Base-by-base conservation (phyloP, 2,113 vertebrate species). In the Acrocephalus kingi region DNA sequence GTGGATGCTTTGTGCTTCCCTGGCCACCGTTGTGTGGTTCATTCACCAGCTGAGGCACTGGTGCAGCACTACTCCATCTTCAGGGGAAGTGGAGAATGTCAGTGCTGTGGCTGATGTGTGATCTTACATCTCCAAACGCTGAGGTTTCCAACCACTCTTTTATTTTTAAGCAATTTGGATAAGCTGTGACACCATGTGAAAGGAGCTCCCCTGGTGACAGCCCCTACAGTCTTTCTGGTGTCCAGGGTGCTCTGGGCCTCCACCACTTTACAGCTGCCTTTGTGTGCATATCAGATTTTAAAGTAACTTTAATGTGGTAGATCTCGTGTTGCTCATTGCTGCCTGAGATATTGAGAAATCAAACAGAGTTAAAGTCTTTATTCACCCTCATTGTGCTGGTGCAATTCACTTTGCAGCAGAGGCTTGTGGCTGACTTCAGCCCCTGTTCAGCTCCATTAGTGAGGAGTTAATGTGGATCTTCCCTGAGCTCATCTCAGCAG, bases 21-120 rank as follows among this genome's bases (percentile, higher is more conserved):
- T 22, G 89, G 75, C 59, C 27, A 5, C 2, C 2, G 4, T 10
- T 52, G 22, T 67, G 64, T n/a, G 25, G 5, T 20, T 72, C 45
- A 4, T 41, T 79, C 78, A 37, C 19, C 63, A 30, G 52, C 62
- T 8, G n/a, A 87, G 77, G 69, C 77, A 25, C 63, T 76, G 79
- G 21, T 76, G 94, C 93, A 76, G 54, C 87, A 69, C 85, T 84
- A 55, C 88, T 88, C 94, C 95, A 96, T 90, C 91, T 95, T 94
- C 89, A 96, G 96, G 95, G 76, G 23, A 54, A 56, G 64, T 23
- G 85, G 93, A 94, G 93, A 91, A 75, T 68, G 74, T 17, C 54
- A 51, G 71, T 35, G 87, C 35, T 35, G 35, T 35, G 35, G 35
- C 35, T 41, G 71, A 13, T 67, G 81, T 1, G 3, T 9, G 39